Conservation (phyloP, 2,797 vertebrate species). For the Antrozous pallidus region DNA sequence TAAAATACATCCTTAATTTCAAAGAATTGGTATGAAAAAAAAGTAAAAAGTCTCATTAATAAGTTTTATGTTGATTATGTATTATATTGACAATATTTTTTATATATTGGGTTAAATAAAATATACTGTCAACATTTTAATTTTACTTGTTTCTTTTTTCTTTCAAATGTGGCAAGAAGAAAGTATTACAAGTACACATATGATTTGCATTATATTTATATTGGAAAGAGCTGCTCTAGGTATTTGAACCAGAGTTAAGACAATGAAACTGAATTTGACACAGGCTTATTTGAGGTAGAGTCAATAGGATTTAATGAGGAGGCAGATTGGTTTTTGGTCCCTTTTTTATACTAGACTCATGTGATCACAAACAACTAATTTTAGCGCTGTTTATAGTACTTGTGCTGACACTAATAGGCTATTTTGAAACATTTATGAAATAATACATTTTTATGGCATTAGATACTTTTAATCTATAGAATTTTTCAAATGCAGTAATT, state of each 20-base stretch:
- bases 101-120: background rate
- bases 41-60: background rate
- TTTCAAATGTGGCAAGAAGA: background rate
- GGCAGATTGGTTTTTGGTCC: background rate
- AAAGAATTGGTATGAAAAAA: background rate
- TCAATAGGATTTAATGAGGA: background rate
- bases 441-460: background rate
- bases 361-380: background rate
- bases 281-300: background rate
- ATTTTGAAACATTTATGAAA: background rate
- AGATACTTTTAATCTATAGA: background rate
- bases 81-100: background rate
- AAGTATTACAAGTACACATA: background rate
- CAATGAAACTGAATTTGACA: background rate
- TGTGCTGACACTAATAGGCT: background rate
- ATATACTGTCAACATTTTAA: background rate
- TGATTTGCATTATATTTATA: background rate
- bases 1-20: background rate
- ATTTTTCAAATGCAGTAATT: background rate
- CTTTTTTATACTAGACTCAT: background rate
- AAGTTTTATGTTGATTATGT: background rate
- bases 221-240: background rate
- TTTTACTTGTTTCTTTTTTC: background rate
- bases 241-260: background rate
- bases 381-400: background rate